Conservation (phyloP, 2,113 vertebrate species). For the Vicugna pacos region DNA sequence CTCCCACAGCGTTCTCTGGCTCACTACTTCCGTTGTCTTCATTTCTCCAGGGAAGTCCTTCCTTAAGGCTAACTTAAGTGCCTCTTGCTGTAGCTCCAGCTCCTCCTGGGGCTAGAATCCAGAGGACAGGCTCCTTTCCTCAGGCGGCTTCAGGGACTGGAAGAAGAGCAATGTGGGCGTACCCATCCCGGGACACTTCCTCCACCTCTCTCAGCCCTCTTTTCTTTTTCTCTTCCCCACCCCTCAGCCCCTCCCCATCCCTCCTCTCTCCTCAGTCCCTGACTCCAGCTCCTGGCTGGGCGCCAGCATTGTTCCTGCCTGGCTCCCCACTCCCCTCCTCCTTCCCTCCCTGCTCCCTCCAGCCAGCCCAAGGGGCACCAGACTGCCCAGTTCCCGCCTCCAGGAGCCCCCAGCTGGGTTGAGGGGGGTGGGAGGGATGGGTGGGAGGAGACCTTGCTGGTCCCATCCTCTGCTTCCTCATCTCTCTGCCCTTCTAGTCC, state of each 20-base stretch:
- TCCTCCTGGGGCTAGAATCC: neutral
- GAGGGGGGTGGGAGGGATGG: neutral
- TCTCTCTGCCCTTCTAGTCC: neutral
- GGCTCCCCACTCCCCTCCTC: neutral
- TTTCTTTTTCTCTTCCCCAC: neutral
- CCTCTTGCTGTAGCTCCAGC: neutral
- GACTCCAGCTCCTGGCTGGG: slow-evolving; percentile 54
- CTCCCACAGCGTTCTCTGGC: neutral
- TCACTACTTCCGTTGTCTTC: neutral
- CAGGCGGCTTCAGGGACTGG: neutral
- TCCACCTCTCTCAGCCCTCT: neutral
- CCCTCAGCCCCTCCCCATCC: neutral
- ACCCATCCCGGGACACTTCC: neutral
- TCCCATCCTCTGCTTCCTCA: neutral
- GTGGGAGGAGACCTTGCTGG: neutral
- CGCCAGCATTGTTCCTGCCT: slow-evolving; percentile 74
- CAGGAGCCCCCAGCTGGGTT: neutral
- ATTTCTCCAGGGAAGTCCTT: neutral
- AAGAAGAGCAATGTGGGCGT: neutral
- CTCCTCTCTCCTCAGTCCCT: neutral
- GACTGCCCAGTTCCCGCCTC: neutral
- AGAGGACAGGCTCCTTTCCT: neutral
- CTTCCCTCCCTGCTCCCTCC: neutral
- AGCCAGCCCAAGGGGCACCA: neutral
- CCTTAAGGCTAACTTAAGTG: neutral